These are phyloP conservation scores for Tapera naevia DNA, from an alignment of 2,797 vertebrate genomes.

Conservation along the genomic window DNA sequence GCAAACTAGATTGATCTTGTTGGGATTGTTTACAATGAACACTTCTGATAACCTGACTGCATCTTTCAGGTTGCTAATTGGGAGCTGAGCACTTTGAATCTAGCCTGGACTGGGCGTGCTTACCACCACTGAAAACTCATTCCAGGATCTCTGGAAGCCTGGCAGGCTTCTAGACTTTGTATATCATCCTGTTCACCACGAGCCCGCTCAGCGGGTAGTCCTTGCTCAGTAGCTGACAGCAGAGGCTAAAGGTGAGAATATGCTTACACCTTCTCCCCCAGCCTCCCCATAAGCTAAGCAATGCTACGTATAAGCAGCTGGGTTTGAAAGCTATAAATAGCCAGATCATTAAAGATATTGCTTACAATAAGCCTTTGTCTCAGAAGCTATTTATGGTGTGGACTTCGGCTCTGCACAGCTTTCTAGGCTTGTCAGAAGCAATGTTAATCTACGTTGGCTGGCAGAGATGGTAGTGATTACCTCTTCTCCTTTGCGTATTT, in stretches of 20 bases:
- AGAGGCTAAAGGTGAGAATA: neutral
- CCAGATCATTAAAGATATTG: slow-evolving; percentile 16
- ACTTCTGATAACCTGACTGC: neutral
- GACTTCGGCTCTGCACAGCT: neutral
- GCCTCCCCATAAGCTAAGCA: neutral
- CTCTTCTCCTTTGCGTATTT: neutral
- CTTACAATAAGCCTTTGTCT: slow-evolving; percentile 37
- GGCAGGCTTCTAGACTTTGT: neutral
- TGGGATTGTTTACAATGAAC: neutral
- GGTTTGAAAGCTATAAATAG: slow-evolving; percentile 33
- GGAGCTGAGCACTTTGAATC: neutral
- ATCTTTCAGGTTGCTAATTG: neutral
- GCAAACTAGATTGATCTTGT: neutral
- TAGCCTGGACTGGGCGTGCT: neutral
- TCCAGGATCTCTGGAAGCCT: neutral
- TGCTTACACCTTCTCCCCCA: neutral
- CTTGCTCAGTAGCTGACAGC: neutral
- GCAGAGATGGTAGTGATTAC: neutral
- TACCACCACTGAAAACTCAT: neutral
- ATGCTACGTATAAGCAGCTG: neutral
- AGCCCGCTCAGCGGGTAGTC: neutral
- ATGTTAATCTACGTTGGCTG: neutral
- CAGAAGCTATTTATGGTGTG: slow-evolving; percentile 4
- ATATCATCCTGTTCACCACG: neutral
- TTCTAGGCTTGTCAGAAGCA: neutral